A percentile compares a stretch with the other conserved stretches of the same genome.
phyloP scores from a whole-genome alignment of 1,140 invertebrate genomes.

The Lasioglossum baleicum region DNA sequence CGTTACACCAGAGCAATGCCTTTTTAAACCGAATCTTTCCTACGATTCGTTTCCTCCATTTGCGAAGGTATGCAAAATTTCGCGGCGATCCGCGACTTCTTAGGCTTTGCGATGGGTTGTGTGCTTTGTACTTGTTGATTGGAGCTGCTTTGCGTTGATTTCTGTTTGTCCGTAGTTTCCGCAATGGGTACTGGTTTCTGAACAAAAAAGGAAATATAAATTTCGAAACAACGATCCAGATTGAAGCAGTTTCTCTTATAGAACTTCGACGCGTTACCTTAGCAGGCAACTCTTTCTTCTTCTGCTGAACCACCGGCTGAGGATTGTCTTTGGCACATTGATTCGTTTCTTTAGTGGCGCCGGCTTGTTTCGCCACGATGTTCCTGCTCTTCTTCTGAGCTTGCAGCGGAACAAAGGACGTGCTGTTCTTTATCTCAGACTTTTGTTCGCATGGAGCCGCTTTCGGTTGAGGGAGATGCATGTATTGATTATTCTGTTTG shows the following conservation, averaged over 20 bases:
- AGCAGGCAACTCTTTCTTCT: constrained; percentile 48
- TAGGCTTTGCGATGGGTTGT: constrained; percentile 71
- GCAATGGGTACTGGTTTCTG: constrained; percentile 10
- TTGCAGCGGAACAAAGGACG: constrained; percentile 78
- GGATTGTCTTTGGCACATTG: constrained; percentile 55
- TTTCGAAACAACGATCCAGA: too few relatives aligned
- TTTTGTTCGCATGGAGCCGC: constrained; percentile 37
- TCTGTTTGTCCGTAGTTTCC: background rate
- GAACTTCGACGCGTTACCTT: constrained; percentile 29
- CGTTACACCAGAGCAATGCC: background rate
- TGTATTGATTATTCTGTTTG: constrained; percentile 25
- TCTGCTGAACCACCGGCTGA: constrained; percentile 24
- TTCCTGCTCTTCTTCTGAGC: constrained; percentile 76
- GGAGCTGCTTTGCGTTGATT: constrained; percentile 11
- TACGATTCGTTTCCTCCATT: constrained; percentile 50
- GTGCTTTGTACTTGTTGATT: constrained; percentile 60
- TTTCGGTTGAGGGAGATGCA: constrained; percentile 32
- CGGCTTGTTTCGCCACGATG: constrained; percentile 44
- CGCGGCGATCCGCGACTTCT: constrained; percentile 81
- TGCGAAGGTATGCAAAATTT: constrained; percentile 76
- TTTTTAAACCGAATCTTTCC: constrained; percentile 39
- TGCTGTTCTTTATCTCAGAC: constrained; percentile 68
- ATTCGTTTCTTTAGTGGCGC: constrained; percentile 7
- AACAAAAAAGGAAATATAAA: background rate
- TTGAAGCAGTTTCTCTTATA: background rate